Evolutionary conservation across 2,888 invertebrate genomes (phyloP), one percentile per base, ranked within the genome.

Genomic region (Sialis fuliginosa): DNA sequence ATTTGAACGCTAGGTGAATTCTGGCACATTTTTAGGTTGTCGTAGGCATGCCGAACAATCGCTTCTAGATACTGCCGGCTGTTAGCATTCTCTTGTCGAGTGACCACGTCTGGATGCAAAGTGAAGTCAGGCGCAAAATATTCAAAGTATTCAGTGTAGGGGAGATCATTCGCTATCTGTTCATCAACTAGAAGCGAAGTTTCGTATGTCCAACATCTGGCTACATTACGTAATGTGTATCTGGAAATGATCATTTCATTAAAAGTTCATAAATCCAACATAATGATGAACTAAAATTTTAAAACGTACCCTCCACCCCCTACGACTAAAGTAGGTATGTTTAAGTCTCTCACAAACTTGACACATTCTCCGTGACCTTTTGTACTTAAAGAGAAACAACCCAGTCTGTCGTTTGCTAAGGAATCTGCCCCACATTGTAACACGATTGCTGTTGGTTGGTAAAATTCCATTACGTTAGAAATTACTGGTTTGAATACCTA

Each of bases 371-470:
- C 96, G 58, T 97, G 96, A 0, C 96, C 96, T 54, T 86, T 82
- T 0, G 92, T 92, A 50, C 88, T 90, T 30, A 99, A 68, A 32
- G 92, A 92, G 66, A 99, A 99, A 62, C 96, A 96, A 0, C 98
- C 98, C 0, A 99, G 72, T 37, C 86, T 65, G 65, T 99, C 98
- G 40, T 90, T 89, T 0, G 95, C 95, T 34, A 99, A 68, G 0
- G 97, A 97, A 67, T 99, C 98, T 0, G 98, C 96, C 0, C 98
- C 98, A 66, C 98, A 99, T 68, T 96, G 90, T 9, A 98, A 66
- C 0, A 99, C 98, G 55, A 99, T 93, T 1, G 91, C 95, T 0
- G 92, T 91, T 0, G 98, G 98, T 45, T 87, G 80, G 65, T 91
- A 99, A 63, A 86, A 93, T 58, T 96, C 91, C 83, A 98, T 93